Conservation (phyloP, 1,140 invertebrate genomes). For the Armadillidium nasatum region DNA sequence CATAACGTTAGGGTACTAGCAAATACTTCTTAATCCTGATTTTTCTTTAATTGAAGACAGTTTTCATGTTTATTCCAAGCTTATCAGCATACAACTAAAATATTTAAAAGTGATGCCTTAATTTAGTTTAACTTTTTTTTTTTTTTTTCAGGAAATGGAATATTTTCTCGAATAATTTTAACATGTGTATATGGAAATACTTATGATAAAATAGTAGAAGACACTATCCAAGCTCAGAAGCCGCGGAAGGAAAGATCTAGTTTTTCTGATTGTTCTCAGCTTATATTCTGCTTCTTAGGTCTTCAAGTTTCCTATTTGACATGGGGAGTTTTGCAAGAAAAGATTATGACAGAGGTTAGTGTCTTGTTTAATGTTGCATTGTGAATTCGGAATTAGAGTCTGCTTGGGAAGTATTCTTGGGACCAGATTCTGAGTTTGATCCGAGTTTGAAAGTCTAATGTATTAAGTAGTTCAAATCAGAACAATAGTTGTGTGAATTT, state of each 20-base stretch:
- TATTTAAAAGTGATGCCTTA: constrained; percentile 54
- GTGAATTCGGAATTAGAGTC: too few species aligned
- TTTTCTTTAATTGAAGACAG: constrained; percentile 9
- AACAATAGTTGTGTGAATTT: too few species aligned
- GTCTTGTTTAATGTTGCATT: too few species aligned
- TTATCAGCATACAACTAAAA: too few species aligned
- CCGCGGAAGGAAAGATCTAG: not conserved
- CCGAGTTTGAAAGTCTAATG: too few species aligned
- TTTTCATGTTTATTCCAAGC: constrained; percentile 35
- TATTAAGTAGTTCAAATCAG: too few species aligned
- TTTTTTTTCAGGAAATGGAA: constrained; percentile 54
- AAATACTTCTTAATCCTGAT: not conserved
- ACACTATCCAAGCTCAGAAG: constrained; percentile 51
- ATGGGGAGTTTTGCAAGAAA: constrained; percentile 92
- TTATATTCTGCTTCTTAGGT: constrained; percentile 77
- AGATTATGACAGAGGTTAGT: constrained; percentile 61
- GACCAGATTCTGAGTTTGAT: too few species aligned
- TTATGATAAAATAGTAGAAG: constrained; percentile 42
- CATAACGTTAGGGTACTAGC: not conserved
- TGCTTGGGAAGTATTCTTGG: too few species aligned
- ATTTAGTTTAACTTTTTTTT: constrained; percentile 61
- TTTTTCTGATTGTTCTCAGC: constrained; percentile 51
- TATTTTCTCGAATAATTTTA: constrained; percentile 45
- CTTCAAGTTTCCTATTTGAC: constrained; percentile 85
- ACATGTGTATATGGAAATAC: constrained; percentile 33